These are phyloP conservation scores for Colaptes auratus DNA, from an alignment of 2,113 vertebrate genomes.

Conservation along the genomic window DNA sequence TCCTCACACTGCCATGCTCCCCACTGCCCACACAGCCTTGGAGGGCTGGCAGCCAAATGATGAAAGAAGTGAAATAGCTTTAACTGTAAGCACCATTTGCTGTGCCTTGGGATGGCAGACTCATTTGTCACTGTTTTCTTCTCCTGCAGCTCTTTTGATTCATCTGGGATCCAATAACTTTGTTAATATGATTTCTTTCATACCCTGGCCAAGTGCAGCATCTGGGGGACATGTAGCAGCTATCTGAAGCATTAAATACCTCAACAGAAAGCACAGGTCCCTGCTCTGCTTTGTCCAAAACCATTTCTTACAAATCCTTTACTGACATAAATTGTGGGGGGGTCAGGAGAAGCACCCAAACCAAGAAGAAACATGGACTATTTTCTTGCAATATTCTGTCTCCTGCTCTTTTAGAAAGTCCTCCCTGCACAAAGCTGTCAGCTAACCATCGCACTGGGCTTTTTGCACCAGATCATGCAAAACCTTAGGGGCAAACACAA, in stretches of 20 bases:
- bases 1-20: accelerated
- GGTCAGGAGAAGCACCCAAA: neutral
- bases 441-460: neutral
- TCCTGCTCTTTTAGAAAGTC: neutral
- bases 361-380: neutral
- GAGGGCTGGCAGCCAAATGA: neutral
- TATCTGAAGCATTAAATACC: neutral
- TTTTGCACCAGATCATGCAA: neutral
- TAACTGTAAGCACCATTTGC: conserved; percentile 6
- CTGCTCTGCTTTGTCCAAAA: neutral
- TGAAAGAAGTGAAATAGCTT: neutral
- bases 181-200: conserved; percentile 54
- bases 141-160: conserved; percentile 41
- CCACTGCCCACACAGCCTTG: accelerated
- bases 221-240: neutral
- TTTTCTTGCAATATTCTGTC: neutral
- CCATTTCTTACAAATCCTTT: neutral
- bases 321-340: neutral
- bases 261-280: neutral
- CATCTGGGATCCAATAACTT: conserved; percentile 54
- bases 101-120: neutral
- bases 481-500: neutral
- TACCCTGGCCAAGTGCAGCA: neutral
- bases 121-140: conserved; percentile 66
- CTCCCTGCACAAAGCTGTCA: neutral